Conservation (phyloP, 2,888 invertebrate species). For the Strigamia crassipes region DNA sequence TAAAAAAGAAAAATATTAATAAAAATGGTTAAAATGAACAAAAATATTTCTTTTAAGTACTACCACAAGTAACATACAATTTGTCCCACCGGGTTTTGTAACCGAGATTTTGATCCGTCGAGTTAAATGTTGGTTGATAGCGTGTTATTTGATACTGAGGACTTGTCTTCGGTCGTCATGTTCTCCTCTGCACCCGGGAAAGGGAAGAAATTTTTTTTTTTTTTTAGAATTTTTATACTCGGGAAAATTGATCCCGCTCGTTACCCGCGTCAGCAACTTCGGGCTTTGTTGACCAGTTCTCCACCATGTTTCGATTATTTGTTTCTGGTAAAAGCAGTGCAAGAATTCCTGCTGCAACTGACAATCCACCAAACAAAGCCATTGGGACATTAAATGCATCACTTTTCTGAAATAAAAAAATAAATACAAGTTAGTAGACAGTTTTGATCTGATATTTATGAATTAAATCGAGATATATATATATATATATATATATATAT, state of each 20-base stretch:
- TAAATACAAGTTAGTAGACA: background rate
- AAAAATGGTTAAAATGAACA: background rate
- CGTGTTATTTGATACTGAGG: background rate
- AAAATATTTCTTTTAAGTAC: background rate
- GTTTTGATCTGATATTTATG: too few species aligned
- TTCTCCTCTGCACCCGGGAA: background rate
- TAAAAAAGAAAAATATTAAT: background rate
- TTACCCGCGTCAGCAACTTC: background rate
- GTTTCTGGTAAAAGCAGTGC: conserved; percentile 78
- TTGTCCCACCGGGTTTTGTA: background rate
- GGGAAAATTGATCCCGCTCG: too few species aligned
- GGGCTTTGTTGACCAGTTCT: conserved; percentile 59
- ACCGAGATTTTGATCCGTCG: background rate
- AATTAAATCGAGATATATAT: too few species aligned
- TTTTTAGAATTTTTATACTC: too few species aligned
- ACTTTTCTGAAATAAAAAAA: background rate
- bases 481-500: too few species aligned
- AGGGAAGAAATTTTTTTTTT: too few species aligned
- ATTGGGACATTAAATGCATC: conserved; percentile 63
- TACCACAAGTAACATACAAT: background rate
- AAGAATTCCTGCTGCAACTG: conserved; percentile 70
- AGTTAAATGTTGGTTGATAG: background rate
- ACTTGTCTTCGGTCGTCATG: background rate
- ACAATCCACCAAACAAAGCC: conserved; percentile 71
- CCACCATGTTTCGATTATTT: conserved; percentile 73